These are phyloP conservation scores for Microctonus brassicae DNA, from an alignment of 2,888 invertebrate species.

Conservation along the genomic window DNA sequence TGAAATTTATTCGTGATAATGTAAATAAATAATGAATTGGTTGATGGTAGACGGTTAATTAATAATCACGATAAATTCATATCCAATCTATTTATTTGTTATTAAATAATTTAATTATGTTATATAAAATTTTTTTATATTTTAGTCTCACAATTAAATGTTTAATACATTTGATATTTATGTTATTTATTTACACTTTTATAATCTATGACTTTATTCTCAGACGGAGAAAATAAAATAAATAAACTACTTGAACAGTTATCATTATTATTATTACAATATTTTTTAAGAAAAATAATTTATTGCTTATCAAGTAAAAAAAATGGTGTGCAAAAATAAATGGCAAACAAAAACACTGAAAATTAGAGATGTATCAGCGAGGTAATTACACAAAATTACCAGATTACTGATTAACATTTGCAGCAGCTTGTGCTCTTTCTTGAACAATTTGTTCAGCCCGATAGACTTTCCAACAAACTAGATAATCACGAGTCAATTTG, in stretches of 20 bases:
- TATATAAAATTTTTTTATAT: background rate
- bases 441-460: constrained; percentile 79
- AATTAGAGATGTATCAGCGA: no score
- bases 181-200: background rate
- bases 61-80: background rate
- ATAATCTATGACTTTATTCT: background rate
- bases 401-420: background rate
- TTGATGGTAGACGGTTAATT: background rate
- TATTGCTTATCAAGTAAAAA: background rate
- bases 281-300: background rate
- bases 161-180: background rate
- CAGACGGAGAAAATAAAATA: background rate
- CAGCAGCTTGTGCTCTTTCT: constrained; percentile 70
- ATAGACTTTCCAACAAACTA: constrained; percentile 88
- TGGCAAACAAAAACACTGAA: no score
- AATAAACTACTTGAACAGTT: background rate
- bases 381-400: background rate
- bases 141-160: background rate
- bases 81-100: background rate
- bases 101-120: background rate
- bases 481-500: constrained; percentile 87
- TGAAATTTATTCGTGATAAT: background rate
- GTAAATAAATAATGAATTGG: background rate
- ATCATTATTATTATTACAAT: no score
- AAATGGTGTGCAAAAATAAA: no score